These are phyloP conservation scores for Panthera uncia DNA, from an alignment of 2,113 vertebrate genomes.

Conservation along the genomic window DNA sequence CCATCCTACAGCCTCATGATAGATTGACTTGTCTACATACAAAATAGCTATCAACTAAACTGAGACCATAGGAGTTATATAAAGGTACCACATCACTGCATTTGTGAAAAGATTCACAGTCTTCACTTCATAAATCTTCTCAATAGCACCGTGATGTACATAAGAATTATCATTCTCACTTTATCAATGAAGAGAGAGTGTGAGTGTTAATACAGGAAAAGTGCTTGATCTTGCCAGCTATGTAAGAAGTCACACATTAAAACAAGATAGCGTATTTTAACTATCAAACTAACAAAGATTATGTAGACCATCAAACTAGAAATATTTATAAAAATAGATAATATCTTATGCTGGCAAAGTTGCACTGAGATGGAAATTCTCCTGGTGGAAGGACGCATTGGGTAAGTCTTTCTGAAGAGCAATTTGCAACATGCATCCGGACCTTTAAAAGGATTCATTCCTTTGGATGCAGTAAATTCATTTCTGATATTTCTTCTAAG, in stretches of 20 bases:
- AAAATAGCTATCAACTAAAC: conserved; percentile 22
- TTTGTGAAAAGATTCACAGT: not conserved
- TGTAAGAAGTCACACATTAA: not conserved
- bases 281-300: not conserved
- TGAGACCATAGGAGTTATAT: not conserved
- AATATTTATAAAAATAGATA: not conserved
- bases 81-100: not conserved
- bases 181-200: not conserved
- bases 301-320: not conserved
- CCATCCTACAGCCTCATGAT: not conserved
- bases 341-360: not conserved
- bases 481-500: conserved; percentile 26
- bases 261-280: not conserved
- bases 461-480: not conserved
- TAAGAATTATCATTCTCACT: not conserved
- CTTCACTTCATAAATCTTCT: not conserved
- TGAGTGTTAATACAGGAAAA: not conserved
- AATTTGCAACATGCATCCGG: not conserved
- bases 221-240: not conserved
- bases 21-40: not conserved
- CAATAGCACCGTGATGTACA: not conserved
- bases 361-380: not conserved
- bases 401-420: not conserved
- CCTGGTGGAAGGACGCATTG: not conserved
- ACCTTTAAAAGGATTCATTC: not conserved